Conservation (phyloP, 1,140 invertebrate species). For the Brevipalpus yothersi region DNA sequence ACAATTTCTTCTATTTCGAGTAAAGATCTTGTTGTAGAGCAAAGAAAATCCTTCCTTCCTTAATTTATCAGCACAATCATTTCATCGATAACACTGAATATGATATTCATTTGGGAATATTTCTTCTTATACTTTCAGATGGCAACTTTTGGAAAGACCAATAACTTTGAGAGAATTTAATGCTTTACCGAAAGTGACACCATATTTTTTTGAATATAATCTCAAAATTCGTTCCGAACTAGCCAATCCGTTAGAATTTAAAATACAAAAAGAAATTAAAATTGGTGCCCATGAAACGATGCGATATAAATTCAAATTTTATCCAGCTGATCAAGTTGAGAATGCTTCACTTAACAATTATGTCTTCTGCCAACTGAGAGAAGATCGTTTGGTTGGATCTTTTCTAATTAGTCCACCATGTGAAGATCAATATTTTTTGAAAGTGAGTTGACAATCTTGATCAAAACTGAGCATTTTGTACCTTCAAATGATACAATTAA, state of each 20-base stretch:
- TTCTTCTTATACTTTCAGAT: slow-evolving; percentile 15
- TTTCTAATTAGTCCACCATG: slow-evolving; percentile 18
- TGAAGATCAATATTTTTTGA: slow-evolving; percentile 16
- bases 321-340: slow-evolving; percentile 16
- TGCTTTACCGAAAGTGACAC: slow-evolving; percentile 21
- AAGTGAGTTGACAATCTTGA: slow-evolving; percentile 11
- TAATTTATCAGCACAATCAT: no score
- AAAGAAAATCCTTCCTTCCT: not conserved
- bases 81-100: no score
- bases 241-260: slow-evolving; percentile 14
- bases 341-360: slow-evolving; percentile 17
- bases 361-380: slow-evolving; percentile 20
- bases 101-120: no score
- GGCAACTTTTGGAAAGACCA: slow-evolving; percentile 27
- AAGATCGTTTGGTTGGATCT: slow-evolving; percentile 15
- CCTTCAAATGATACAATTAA: not conserved
- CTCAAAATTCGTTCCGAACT: slow-evolving; percentile 14
- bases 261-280: slow-evolving; percentile 15
- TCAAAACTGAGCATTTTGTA: not conserved
- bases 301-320: slow-evolving; percentile 16
- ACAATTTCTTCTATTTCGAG: no score
- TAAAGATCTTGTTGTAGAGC: no score
- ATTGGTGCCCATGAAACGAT: slow-evolving; percentile 14
- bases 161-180: slow-evolving; percentile 27
- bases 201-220: slow-evolving; percentile 19